Conservation (phyloP, 1,140 invertebrate species). For the Sarcophaga peregrina region DNA sequence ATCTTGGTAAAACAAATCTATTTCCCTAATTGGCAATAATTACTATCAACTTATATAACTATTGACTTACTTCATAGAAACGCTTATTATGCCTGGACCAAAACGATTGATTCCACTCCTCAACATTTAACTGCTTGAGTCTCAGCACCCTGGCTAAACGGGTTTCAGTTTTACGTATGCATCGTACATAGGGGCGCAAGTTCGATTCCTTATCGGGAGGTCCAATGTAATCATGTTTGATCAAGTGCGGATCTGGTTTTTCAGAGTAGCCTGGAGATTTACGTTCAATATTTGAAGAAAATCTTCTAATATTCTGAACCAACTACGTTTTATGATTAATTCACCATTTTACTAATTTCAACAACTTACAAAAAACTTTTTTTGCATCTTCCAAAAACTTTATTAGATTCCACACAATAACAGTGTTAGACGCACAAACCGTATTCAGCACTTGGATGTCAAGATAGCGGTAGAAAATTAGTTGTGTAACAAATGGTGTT, state of each 20-base stretch:
- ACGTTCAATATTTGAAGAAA: background rate
- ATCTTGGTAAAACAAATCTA: too few species aligned
- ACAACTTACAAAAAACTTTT: too few species aligned
- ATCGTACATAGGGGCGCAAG: conserved; percentile 77
- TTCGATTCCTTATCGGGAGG: conserved; percentile 83
- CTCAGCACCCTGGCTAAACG: conserved; percentile 74
- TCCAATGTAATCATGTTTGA: conserved; percentile 71
- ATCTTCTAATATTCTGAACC: background rate
- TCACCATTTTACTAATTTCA: too few species aligned
- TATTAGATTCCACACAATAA: too few species aligned
- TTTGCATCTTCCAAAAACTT: too few species aligned
- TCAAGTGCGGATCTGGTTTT: conserved; percentile 58
- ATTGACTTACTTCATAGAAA: conserved; percentile 71
- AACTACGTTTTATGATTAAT: too few species aligned
- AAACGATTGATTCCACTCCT: conserved; percentile 85
- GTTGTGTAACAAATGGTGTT: too few species aligned
- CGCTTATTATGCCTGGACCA: conserved; percentile 82
- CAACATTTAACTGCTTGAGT: conserved; percentile 73
- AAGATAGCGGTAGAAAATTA: too few species aligned
- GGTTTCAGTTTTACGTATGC: conserved; percentile 74
- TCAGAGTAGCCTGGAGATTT: background rate
- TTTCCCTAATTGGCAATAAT: too few species aligned
- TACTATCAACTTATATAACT: too few species aligned
- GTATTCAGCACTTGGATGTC: too few species aligned
- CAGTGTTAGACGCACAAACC: too few species aligned